Evolutionary conservation across 1,140 invertebrate species (phyloP), one percentile per base, ranked within the genome.

Genomic region (Octopus bimaculoides): DNA sequence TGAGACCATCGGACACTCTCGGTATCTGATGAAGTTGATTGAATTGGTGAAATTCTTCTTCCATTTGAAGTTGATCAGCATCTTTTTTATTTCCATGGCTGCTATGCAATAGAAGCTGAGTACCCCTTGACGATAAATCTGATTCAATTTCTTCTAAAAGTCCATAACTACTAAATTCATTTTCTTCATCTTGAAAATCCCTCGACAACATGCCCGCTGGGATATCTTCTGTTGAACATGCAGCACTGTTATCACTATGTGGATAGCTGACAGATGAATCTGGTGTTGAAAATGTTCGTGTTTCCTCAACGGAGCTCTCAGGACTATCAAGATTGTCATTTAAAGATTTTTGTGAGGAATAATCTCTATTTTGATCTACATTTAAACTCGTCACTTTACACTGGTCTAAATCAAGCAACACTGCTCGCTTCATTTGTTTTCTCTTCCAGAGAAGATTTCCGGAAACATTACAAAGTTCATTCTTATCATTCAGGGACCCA

Each of bases 361-460:
- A 6, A 17, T 71, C 66, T 20, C 5, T n/a, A n/a, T 71, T 71
- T 20, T 71, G 4, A 71, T 71, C 66, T 9, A 17, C 8, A 71
- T 12, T 17, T n/a, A 71, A 20, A 20, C 14, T 71, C 3, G 17
- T 9, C 66, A 71, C 14, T 71, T 71, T 71, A 20, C 14, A 71
- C 26, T 71, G 66, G 41, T 75, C 74, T 4, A 75, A 53, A 9
- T 75, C 41, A 52, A 75, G 52, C 17, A 75, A 17, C 12, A 75
- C 52, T 7, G 20, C 74, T 41, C 52, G 66, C 41, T 84, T 82
- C 77, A 77, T 79, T 78, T 85, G 84, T 78, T 83, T 81, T 7
- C 85, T 55, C 80, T 86, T 86, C 82, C 83, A 86, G 54, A 86
- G 78, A 54, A 86, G 80, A 9, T 84, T 82, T 78, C 82, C 80